A percentile compares a stretch with the other conserved stretches of the same genome.
Conservation (phyloP, 2,888 invertebrate species). For the Archips crataeganus region DNA sequence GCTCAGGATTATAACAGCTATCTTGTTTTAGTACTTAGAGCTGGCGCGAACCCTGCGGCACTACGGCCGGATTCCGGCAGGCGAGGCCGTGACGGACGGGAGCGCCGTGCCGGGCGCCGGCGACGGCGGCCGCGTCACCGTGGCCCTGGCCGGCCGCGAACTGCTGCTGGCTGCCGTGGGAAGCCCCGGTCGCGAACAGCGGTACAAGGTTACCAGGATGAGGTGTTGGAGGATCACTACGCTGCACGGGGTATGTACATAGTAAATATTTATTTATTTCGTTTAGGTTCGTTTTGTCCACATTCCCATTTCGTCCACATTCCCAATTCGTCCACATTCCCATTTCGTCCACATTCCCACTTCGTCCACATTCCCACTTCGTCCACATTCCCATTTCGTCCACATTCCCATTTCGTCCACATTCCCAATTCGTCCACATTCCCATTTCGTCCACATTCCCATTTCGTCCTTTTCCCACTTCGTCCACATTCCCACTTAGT, state of each 20-base stretch:
- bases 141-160: conserved; percentile 95
- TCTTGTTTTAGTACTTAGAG: conserved; percentile 91
- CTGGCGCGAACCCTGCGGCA: conserved; percentile 93
- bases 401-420: too few species aligned
- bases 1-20: not conserved
- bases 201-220: conserved; percentile 98
- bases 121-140: conserved; percentile 72
- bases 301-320: too few species aligned
- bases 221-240: conserved; percentile 98
- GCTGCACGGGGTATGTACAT: conserved; percentile 88
- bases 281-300: too few species aligned
- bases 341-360: too few species aligned
- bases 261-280: too few species aligned
- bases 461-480: too few species aligned
- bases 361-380: too few species aligned
- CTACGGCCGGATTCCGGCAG: conserved; percentile 92
- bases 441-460: too few species aligned
- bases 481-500: too few species aligned
- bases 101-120: conserved; percentile 68
- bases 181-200: conserved; percentile 90
- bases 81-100: conserved; percentile 74
- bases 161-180: conserved; percentile 89
- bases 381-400: too few species aligned
- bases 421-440: too few species aligned
- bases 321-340: too few species aligned